These are phyloP conservation scores for Axis porcinus DNA, from an alignment of 2,113 vertebrate species.

Conservation along the genomic window DNA sequence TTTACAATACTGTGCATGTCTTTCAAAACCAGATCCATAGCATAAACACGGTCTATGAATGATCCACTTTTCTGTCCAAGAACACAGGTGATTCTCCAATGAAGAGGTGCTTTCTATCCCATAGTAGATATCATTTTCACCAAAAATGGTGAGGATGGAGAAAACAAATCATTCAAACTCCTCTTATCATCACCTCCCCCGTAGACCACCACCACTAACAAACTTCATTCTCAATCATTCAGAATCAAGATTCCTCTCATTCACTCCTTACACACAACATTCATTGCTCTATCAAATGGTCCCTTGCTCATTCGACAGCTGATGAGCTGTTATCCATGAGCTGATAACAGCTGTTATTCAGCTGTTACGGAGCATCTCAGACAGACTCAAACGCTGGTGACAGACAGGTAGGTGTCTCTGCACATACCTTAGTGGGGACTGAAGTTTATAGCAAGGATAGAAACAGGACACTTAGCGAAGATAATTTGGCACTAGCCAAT, in stretches of 20 bases:
- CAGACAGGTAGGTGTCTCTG: neutral
- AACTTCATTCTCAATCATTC: neutral
- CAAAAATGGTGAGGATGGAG: neutral
- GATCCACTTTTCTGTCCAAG: neutral
- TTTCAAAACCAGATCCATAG: conserved; percentile 8
- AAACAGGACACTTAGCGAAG: neutral
- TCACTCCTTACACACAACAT: neutral
- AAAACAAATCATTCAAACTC: neutral
- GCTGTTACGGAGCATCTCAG: neutral
- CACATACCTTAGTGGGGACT: neutral
- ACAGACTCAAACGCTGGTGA: neutral
- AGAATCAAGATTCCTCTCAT: neutral
- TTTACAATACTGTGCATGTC: neutral
- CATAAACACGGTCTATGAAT: neutral
- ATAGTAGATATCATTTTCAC: neutral
- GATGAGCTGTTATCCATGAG: neutral
- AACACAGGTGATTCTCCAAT: neutral
- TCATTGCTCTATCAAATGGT: neutral
- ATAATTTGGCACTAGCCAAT: neutral
- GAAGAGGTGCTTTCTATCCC: neutral
- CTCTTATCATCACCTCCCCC: neutral
- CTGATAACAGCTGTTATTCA: neutral
- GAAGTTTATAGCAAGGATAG: neutral
- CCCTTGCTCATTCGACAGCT: neutral
- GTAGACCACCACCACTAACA: neutral